Evolutionary conservation across 2,113 vertebrate genomes (phyloP), one percentile per base, ranked within the genome.

Genomic region (Atherinomorus stipes): DNA sequence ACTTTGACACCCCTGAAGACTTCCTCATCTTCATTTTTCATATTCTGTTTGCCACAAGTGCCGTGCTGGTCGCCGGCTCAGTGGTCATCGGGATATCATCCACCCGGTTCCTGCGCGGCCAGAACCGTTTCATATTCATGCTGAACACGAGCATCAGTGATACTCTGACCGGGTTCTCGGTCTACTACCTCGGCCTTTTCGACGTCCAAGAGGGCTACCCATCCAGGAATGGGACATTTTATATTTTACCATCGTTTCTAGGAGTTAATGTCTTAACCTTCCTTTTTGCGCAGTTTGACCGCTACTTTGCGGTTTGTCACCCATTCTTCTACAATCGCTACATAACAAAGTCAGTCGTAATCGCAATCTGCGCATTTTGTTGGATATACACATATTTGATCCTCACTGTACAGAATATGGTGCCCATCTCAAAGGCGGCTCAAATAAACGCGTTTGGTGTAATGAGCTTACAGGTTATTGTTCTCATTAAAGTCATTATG

Each of bases 61-160:
- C 92, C 7, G 86, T 84, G 73, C 80, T 91, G 4, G 78, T 94
- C 1, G 93, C 93, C 26, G 90, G 92, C 23, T 94, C 94, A 0
- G 93, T 94, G 53, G 91, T 89, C 8, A 8, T 94, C 13, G 89
- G 82, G 3, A 94, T 94, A 22, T 60, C 86, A 4, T 85, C 66
- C 65, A 92, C 85, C 0, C 74, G 81, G 4, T 83, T 64, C 7
- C 86, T 94, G 75, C 90, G 93, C n/a, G 59, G 49, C 21, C 93
- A 94, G 84, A 94, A 94, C 88, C 92, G 94, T 2, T 94, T 94
- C 34, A 77, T 93, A 11, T 94, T 94, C 80, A 94, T 94, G 94
- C 75, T 94, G 61, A 94, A 94, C 85, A 94, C 93, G 7, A 94
- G 94, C 89, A 85, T 94, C 71, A 94, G 94, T 19, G 94, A 94